These are phyloP conservation scores for Poicephalus gulielmi DNA, from an alignment of 2,113 vertebrate genomes.

Conservation along the genomic window DNA sequence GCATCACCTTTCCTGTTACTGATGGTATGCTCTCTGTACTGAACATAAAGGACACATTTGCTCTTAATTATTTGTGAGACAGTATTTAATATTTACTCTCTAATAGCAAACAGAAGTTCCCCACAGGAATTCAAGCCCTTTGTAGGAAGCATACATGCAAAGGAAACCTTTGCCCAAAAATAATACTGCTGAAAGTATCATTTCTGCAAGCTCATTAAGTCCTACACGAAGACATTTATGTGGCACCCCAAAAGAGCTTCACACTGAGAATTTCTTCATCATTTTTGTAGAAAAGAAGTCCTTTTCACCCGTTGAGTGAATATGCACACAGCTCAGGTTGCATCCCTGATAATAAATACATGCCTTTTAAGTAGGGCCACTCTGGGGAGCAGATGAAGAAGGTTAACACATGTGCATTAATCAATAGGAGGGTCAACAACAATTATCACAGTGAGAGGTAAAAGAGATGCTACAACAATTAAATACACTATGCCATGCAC, in stretches of 20 bases:
- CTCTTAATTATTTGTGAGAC: neutral
- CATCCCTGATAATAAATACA: neutral
- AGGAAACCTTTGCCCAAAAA: neutral
- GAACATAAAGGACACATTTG: neutral
- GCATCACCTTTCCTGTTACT: neutral
- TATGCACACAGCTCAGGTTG: neutral
- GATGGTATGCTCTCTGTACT: neutral
- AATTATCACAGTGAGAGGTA: neutral
- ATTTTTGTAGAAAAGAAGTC: neutral
- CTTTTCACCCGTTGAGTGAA: neutral
- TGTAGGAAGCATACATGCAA: neutral
- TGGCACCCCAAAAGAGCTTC: neutral
- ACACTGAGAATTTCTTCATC: neutral
- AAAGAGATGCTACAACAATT: neutral
- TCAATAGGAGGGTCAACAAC: neutral
- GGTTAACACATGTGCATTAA: neutral
- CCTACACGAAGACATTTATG: neutral
- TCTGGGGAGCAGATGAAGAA: neutral
- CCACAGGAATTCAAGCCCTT: neutral
- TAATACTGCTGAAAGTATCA: neutral
- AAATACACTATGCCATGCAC: neutral
- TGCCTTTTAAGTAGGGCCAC: neutral
- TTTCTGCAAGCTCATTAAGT: neutral
- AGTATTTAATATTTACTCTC: neutral
- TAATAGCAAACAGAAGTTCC: constrained; percentile 13